Percentiles rank a stretch among this genome's conserved stretches.
phyloP scores from a whole-genome alignment of 2,797 vertebrate genomes.

The Sebastes hopkinsi region DNA sequence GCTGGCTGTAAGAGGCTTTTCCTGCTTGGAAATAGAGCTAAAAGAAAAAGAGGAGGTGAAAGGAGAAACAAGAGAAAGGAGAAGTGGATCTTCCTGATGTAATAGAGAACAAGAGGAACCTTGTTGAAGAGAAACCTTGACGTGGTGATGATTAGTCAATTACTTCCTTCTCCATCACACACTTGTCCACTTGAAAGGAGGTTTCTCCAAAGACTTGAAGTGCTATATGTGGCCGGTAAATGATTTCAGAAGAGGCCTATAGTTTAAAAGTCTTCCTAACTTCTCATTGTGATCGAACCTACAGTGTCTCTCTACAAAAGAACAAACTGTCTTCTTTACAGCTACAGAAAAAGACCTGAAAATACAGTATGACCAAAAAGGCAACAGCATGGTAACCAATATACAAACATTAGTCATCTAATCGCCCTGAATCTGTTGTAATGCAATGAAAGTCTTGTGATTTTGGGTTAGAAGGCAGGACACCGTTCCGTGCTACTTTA shows the following conservation, averaged over 20 bases:
- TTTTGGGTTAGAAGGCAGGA: not conserved
- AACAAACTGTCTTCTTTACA: not conserved
- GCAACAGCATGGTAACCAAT: not conserved
- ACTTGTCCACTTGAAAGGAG: not conserved
- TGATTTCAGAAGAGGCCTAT: not conserved
- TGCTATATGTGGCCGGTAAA: not conserved
- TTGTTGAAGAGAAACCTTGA: conserved; percentile 38
- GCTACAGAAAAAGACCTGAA: not conserved
- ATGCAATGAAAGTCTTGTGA: not conserved
- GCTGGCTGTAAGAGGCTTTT: conserved; percentile 79
- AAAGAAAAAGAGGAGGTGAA: conserved; percentile 24
- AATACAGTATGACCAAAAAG: not conserved
- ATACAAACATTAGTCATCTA: not conserved
- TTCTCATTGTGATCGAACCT: not conserved
- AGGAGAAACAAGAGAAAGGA: conserved; percentile 39
- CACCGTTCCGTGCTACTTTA: not conserved
- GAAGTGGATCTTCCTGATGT: conserved; percentile 41
- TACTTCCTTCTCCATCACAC: conserved; percentile 42
- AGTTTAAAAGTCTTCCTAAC: not conserved
- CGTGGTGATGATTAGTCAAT: conserved; percentile 25
- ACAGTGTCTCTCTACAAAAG: not conserved
- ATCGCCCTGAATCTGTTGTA: not conserved
- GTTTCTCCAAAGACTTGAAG: not conserved
- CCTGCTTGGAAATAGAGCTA: conserved; percentile 60
- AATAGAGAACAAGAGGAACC: conserved; percentile 42